Evolutionary conservation across 1,140 invertebrate species (phyloP).

Genomic region (Magallana ariakensis): DNA sequence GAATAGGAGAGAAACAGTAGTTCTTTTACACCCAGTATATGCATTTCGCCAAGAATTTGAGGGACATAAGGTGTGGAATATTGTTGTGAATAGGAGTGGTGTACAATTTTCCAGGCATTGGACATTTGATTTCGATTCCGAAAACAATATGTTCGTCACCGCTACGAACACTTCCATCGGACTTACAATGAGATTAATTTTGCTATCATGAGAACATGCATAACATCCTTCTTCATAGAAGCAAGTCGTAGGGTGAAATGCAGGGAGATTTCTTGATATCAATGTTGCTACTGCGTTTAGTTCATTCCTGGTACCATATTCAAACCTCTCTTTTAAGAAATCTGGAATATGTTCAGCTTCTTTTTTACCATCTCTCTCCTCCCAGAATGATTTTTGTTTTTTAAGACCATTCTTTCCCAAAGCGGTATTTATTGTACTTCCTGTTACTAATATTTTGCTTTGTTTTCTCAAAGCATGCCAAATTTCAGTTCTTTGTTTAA

Average conservation of each 20-base stretch:
- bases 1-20: constrained; percentile 49
- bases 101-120: constrained; percentile 43
- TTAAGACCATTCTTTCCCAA: background rate
- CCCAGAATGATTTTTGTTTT: background rate
- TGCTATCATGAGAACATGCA: background rate
- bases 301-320: constrained; percentile 44
- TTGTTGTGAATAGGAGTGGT: constrained; percentile 45
- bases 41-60: constrained; percentile 54
- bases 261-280: constrained; percentile 40
- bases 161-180: constrained; percentile 47
- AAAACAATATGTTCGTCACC: background rate
- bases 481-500: background rate
- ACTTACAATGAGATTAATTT: constrained; percentile 4
- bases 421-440: background rate
- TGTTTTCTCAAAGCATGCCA: background rate
- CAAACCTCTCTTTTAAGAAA: background rate
- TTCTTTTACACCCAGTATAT: constrained; percentile 18
- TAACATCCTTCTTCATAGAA: constrained; percentile 52
- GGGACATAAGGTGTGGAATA: constrained; percentile 45
- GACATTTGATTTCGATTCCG: constrained; percentile 56
- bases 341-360: background rate
- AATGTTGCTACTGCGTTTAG: constrained; percentile 41
- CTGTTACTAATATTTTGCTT: background rate
- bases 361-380: background rate
- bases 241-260: background rate